Percentiles rank a stretch among this genome's conserved stretches.
Conservation (phyloP, 2,113 vertebrate species). For the Coracopsis vasa region DNA sequence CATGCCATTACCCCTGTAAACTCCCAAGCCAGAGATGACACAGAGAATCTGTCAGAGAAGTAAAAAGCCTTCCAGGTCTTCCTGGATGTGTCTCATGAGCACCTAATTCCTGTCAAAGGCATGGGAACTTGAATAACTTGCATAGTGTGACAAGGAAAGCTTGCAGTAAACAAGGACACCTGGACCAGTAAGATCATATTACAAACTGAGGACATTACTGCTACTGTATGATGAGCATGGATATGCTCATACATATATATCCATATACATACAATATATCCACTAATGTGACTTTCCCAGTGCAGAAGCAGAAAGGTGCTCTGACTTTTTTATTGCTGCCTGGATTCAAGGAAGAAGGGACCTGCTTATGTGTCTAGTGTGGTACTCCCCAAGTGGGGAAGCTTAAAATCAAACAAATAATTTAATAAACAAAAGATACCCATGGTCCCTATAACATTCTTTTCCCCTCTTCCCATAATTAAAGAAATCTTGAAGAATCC, state of each 20-base stretch:
- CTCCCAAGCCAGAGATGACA: background rate
- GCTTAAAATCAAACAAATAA: background rate
- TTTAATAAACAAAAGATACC: background rate
- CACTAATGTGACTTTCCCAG: background rate
- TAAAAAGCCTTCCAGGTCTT: background rate
- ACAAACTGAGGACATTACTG: background rate
- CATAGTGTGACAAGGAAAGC: background rate
- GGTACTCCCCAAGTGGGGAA: background rate
- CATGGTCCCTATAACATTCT: background rate
- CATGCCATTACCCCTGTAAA: background rate
- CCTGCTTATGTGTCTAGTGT: background rate
- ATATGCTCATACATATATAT: no score
- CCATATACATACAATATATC: background rate
- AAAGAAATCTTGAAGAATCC: background rate
- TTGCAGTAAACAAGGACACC: background rate
- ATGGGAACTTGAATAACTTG: background rate
- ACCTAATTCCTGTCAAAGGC: background rate
- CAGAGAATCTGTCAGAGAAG: background rate
- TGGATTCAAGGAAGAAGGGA: background rate
- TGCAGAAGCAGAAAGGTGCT: background rate
- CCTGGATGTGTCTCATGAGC: background rate
- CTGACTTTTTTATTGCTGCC: background rate
- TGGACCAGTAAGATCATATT: background rate
- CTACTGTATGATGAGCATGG: background rate
- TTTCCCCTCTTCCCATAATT: background rate